A percentile compares a stretch with the other conserved stretches of the same genome.
Evolutionary conservation across 2,797 vertebrate species (phyloP).

Genomic region (Erethizon dorsatum): DNA sequence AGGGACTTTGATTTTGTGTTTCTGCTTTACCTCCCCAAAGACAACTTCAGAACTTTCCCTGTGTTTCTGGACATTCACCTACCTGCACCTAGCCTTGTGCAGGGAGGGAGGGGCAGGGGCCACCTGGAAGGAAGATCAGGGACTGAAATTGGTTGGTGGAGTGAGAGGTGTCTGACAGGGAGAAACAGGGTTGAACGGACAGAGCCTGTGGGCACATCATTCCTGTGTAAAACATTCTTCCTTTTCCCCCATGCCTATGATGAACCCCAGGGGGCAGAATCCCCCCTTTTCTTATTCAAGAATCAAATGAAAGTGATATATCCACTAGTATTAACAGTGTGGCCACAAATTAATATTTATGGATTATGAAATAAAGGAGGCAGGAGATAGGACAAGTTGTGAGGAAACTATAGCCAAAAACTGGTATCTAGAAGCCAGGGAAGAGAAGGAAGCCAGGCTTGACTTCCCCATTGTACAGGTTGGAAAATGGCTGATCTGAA

Average conservation of each 20-base stretch:
- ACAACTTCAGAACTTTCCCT: not conserved
- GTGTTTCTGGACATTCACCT: not conserved
- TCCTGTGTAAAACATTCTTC: not conserved
- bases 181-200: not conserved
- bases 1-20: conserved; percentile 40
- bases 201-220: not conserved
- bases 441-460: not conserved
- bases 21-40: conserved; percentile 8
- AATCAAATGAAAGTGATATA: not conserved
- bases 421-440: not conserved
- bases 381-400: not conserved
- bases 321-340: not conserved
- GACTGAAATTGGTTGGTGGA: not conserved
- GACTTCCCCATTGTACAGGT: not conserved
- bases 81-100: accelerated
- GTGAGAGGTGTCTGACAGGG: not conserved
- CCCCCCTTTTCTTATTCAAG: not conserved
- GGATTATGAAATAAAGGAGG: not conserved
- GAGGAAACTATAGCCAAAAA: conserved; percentile 29
- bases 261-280: not conserved
- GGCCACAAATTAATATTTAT: conserved; percentile 16
- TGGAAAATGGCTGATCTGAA: not conserved
- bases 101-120: not conserved
- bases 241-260: not conserved
- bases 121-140: not conserved